These are phyloP conservation scores for Galeopterus variegatus DNA, from an alignment of 2,113 vertebrate genomes.

Conservation along the genomic window DNA sequence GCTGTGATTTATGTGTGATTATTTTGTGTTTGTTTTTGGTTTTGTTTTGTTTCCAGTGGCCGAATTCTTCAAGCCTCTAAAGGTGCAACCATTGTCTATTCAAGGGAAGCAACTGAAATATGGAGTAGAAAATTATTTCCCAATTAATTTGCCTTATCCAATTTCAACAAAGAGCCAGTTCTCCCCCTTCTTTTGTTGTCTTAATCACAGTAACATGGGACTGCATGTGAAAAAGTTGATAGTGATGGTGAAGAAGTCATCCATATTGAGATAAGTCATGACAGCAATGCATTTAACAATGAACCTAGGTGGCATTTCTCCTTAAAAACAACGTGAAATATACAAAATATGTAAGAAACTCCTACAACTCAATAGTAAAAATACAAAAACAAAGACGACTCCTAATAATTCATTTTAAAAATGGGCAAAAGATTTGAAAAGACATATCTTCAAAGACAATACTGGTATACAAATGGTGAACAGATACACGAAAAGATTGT, in stretches of 20 bases:
- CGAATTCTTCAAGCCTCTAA: background rate
- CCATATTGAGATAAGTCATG: background rate
- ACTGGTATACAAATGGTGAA: no score
- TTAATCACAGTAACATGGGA: background rate
- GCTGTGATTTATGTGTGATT: background rate
- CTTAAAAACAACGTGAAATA: conserved; percentile 5
- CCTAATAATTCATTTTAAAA: background rate
- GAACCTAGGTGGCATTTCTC: background rate
- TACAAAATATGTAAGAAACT: background rate
- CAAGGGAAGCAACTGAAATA: background rate
- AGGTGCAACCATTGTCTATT: background rate
- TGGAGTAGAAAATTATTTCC: background rate
- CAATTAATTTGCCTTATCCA: background rate
- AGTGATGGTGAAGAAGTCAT: background rate
- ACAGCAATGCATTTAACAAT: background rate
- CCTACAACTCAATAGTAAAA: background rate
- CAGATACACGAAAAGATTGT: background rate
- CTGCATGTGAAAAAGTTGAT: background rate
- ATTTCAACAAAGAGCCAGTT: background rate
- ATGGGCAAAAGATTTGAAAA: background rate
- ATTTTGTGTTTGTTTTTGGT: background rate
- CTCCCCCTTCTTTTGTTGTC: background rate
- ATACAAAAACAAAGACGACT: no score
- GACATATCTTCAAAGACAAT: background rate
- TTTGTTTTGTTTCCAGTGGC: background rate